phyloP scores from a whole-genome alignment of 2,797 vertebrate species.

The Chelon labrosus region DNA sequence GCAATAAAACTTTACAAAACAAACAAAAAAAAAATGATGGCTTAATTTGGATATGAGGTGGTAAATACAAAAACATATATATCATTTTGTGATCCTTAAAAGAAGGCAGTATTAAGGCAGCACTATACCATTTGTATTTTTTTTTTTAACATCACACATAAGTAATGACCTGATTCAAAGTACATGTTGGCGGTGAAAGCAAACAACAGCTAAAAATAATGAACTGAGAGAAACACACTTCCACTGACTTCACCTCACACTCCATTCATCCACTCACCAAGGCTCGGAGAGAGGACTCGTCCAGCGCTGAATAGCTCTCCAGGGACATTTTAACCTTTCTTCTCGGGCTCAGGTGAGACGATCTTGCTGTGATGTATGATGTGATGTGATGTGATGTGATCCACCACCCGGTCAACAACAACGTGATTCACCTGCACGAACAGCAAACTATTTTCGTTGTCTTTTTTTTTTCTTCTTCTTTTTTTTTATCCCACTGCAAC shows the following conservation, averaged over 20 bases:
- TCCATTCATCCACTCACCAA: conserved; percentile 83
- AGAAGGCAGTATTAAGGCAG: neutral
- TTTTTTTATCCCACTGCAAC: neutral
- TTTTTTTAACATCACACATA: neutral
- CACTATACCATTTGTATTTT: neutral
- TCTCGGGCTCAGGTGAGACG: conserved; percentile 46
- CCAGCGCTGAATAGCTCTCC: conserved; percentile 87
- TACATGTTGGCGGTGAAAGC: no score
- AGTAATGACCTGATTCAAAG: neutral
- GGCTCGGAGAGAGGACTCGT: conserved; percentile 88
- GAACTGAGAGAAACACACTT: neutral
- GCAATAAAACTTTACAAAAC: no score
- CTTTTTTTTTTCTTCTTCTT: neutral
- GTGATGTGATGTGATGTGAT: neutral
- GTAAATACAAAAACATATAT: no score
- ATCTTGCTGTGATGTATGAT: no score
- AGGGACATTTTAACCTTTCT: conserved; percentile 79
- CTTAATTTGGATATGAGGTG: no score
- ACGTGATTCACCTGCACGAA: conserved; percentile 66
- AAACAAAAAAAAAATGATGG: no score
- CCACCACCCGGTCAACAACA: conserved; percentile 15
- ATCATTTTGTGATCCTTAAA: no score
- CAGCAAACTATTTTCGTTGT: neutral
- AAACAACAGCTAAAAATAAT: no score
- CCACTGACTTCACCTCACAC: neutral